Conservation (phyloP, 2,113 vertebrate species). For the Camelus dromedarius region DNA sequence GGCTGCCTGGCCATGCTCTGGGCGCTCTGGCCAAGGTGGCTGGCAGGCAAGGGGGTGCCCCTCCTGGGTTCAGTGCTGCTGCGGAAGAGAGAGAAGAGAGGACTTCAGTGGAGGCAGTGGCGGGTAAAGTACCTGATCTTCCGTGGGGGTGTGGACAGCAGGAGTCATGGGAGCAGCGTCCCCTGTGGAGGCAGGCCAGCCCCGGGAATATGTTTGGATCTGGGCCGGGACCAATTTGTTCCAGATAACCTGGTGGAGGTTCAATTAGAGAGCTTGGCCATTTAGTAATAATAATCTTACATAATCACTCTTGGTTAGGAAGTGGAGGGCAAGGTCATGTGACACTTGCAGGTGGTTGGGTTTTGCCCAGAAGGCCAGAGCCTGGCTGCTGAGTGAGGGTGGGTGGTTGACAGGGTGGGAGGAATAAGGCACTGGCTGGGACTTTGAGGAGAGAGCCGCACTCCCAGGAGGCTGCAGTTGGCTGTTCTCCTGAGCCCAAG, state of each 20-base stretch:
- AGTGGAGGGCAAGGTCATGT: background rate
- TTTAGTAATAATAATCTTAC: background rate
- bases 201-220: background rate
- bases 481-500: background rate
- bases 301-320: background rate
- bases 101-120: slow-evolving; percentile 51
- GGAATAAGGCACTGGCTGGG: background rate
- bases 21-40: slow-evolving; percentile 65
- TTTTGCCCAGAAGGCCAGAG: background rate
- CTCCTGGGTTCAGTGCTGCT: slow-evolving; percentile 82
- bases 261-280: background rate
- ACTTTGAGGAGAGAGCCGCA: background rate
- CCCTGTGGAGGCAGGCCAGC: background rate
- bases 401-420: background rate
- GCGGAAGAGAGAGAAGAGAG: slow-evolving; percentile 80
- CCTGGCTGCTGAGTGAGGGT: background rate
- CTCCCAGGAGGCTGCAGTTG: background rate
- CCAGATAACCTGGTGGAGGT: background rate
- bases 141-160: background rate
- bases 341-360: background rate
- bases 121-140: slow-evolving; percentile 77
- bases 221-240: background rate
- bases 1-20: slow-evolving; percentile 79
- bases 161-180: background rate
- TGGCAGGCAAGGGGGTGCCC: slow-evolving; percentile 80